phyloP scores from a whole-genome alignment of 2,113 vertebrate species.

The Perognathus longimembris region DNA sequence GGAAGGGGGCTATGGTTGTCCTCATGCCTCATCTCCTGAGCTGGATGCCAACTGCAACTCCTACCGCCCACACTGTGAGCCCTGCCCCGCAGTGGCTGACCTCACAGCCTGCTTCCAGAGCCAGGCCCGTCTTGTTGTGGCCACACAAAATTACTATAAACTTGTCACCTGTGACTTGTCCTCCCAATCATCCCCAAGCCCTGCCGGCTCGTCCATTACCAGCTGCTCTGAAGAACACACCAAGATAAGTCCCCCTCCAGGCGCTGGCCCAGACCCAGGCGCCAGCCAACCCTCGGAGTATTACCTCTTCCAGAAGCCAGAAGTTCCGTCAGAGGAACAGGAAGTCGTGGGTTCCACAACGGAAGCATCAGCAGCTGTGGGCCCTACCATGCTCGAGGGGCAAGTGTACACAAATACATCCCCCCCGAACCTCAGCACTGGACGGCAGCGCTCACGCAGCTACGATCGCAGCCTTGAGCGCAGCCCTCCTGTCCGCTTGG shows the following conservation, averaged over 20 bases:
- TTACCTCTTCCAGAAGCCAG: constrained; percentile 93
- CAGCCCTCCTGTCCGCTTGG: constrained; percentile 89
- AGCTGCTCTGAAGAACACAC: constrained; percentile 96
- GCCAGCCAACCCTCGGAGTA: constrained; percentile 95
- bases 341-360: constrained; percentile 71
- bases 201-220: constrained; percentile 93
- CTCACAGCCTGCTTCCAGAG: constrained; percentile 95
- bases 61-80: constrained; percentile 90
- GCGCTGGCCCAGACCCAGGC: constrained; percentile 84
- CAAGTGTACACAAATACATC: constrained; percentile 95
- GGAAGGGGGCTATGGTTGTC: constrained; percentile 87
- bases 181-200: constrained; percentile 97
- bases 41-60: constrained; percentile 98
- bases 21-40: constrained; percentile 89
- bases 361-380: constrained; percentile 65
- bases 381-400: constrained; percentile 88
- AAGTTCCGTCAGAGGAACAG: constrained; percentile 79
- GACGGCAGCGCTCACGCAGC: constrained; percentile 93
- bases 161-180: constrained; percentile 98
- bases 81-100: constrained; percentile 88
- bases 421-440: constrained; percentile 87
- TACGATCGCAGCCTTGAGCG: constrained; percentile 96
- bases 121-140: constrained; percentile 95
- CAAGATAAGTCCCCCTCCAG: constrained; percentile 91
- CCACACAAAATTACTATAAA: constrained; percentile 99